Percentiles rank a stretch among this genome's conserved stretches.
Evolutionary conservation across 2,888 invertebrate genomes (phyloP).

Genomic region (Drosophila peninsularis): DNA sequence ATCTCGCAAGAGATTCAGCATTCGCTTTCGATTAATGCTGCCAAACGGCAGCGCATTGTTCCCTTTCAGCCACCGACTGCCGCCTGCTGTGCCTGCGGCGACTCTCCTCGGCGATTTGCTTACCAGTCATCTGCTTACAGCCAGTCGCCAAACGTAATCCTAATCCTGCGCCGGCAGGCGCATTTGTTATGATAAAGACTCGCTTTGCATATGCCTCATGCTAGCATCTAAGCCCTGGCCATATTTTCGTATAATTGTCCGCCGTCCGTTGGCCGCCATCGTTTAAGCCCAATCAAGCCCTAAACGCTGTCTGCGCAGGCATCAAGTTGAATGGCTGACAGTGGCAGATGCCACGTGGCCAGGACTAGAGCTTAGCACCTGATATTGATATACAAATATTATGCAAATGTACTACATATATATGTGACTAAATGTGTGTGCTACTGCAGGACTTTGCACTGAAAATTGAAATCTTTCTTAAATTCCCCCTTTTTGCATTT

Average conservation of each 20-base stretch:
- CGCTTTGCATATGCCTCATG: slow-evolving; percentile 61
- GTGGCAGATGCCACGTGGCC: slow-evolving; percentile 28
- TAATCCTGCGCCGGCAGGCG: slow-evolving; percentile 31
- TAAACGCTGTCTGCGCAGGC: neutral
- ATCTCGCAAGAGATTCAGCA: slow-evolving; percentile 45
- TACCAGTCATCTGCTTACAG: slow-evolving; percentile 50
- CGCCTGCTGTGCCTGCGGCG: slow-evolving; percentile 18
- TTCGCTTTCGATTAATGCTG: slow-evolving; percentile 73
- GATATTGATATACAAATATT: slow-evolving; percentile 16
- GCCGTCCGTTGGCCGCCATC: neutral
- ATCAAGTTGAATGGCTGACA: slow-evolving; percentile 27
- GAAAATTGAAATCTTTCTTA: slow-evolving; percentile 25
- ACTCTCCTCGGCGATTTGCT: slow-evolving; percentile 51
- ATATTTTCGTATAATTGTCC: slow-evolving; percentile 64
- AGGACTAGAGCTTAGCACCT: slow-evolving; percentile 19
- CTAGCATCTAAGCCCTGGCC: slow-evolving; percentile 14
- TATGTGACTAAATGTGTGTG: neutral
- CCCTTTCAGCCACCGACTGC: neutral
- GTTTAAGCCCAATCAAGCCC: neutral
- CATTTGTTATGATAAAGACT: slow-evolving; percentile 48
- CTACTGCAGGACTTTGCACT: neutral
- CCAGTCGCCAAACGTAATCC: slow-evolving; percentile 38
- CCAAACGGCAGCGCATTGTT: slow-evolving; percentile 52
- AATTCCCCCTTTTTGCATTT: slow-evolving; percentile 32
- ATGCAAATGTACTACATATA: neutral